Conservation (phyloP, 2,888 invertebrate genomes). For the Napeogenes inachia region DNA sequence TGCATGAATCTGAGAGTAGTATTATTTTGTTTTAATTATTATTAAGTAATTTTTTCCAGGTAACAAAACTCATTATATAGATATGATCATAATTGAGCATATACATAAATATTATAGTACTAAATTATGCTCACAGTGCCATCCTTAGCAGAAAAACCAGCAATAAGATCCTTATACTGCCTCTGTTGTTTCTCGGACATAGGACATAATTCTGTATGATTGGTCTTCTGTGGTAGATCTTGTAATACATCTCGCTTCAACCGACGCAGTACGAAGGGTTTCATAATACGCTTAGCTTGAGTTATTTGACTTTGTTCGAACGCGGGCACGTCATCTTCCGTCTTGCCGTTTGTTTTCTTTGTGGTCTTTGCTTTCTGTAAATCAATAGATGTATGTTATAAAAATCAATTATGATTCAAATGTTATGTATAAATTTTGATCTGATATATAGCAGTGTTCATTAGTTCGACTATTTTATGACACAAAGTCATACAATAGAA, state of each 20-base stretch:
- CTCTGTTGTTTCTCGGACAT: constrained; percentile 85
- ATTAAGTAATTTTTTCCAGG: no score
- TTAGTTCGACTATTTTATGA: no score
- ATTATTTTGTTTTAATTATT: neutral
- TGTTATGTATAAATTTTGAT: no score
- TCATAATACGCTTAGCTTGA: constrained; percentile 96
- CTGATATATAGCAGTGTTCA: no score
- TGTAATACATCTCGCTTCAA: constrained; percentile 91
- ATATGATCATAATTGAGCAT: no score
- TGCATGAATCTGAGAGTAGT: constrained; percentile 59
- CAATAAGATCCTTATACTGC: constrained; percentile 86
- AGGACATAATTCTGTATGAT: constrained; percentile 78
- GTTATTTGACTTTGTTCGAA: constrained; percentile 94
- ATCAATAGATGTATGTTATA: neutral
- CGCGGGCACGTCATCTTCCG: constrained; percentile 80
- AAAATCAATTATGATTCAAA: no score
- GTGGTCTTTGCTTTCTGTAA: constrained; percentile 76
- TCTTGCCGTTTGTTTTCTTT: constrained; percentile 56
- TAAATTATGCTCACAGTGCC: constrained; percentile 64
- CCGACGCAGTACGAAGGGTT: constrained; percentile 93
- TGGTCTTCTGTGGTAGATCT: constrained; percentile 90
- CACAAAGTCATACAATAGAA: neutral
- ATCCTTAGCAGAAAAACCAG: constrained; percentile 80
- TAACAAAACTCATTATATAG: no score
- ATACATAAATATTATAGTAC: no score